Conservation (phyloP, 1,140 invertebrate species). For the Nephila pilipes region DNA sequence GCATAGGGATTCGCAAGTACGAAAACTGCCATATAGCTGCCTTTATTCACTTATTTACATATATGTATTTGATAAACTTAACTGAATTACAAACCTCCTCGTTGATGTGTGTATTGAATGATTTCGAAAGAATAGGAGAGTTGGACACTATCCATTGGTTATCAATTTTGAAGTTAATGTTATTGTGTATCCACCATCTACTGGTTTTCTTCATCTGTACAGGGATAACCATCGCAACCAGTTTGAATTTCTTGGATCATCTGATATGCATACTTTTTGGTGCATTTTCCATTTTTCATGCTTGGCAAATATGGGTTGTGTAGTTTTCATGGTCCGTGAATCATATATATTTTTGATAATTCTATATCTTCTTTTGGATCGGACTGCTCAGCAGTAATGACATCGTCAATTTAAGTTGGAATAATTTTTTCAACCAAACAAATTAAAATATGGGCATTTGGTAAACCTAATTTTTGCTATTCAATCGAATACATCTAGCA, state of each 20-base stretch:
- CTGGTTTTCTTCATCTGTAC: not conserved
- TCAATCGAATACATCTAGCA: constrained; percentile 34
- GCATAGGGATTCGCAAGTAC: not conserved
- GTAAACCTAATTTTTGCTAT: constrained; percentile 28
- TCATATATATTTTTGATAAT: constrained; percentile 81
- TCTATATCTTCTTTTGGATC: constrained; percentile 25
- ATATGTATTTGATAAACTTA: constrained; percentile 65
- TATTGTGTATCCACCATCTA: not conserved
- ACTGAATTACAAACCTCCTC: constrained; percentile 34
- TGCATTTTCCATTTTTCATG: not conserved
- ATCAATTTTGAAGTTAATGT: not conserved
- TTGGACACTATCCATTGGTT: constrained; percentile 17
- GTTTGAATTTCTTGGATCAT: constrained; percentile 39
- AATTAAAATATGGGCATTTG: constrained; percentile 5
- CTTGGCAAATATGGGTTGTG: not conserved
- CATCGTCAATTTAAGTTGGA: constrained; percentile 26
- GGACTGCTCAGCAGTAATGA: constrained; percentile 72
- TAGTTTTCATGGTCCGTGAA: constrained; percentile 76
- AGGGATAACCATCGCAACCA: constrained; percentile 54
- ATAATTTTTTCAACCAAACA: constrained; percentile 53
- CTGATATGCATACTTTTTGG: not conserved
- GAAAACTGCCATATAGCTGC: constrained; percentile 33
- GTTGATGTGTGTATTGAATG: constrained; percentile 45
- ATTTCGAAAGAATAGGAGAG: not conserved
- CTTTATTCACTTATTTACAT: constrained; percentile 74